phyloP scores from a whole-genome alignment of 2,797 vertebrate species.

The Schizothorax lantsangensis region DNA sequence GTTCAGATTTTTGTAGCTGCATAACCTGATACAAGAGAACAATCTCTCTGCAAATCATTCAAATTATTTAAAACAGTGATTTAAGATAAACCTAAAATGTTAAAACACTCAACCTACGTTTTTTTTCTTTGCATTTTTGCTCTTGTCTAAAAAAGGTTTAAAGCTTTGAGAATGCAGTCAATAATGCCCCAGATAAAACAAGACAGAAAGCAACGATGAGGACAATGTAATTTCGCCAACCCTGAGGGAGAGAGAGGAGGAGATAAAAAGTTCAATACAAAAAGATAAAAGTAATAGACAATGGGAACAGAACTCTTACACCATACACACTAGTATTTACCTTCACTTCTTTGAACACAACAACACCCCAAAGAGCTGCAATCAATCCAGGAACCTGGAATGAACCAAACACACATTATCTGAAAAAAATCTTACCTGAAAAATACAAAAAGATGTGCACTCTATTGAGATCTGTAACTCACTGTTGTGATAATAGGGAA shows the following conservation, averaged over 20 bases:
- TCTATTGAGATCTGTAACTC: constrained; percentile 65
- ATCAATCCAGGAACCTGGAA: constrained; percentile 84
- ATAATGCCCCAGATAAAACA: constrained; percentile 61
- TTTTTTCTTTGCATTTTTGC: neutral
- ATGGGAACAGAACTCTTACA: neutral
- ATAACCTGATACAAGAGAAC: neutral
- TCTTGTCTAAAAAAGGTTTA: constrained; percentile 5
- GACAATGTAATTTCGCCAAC: constrained; percentile 61
- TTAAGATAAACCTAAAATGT: neutral
- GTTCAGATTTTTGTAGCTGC: neutral
- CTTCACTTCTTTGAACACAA: constrained; percentile 77
- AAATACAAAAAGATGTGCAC: neutral
- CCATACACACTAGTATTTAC: constrained; percentile 40
- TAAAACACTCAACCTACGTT: neutral
- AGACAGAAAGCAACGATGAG: constrained; percentile 62
- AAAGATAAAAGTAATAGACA: neutral
- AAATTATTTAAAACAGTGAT: neutral
- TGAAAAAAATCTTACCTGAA: neutral
- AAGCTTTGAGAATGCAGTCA: constrained; percentile 65
- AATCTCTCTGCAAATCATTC: neutral
- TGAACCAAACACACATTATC: constrained; percentile 39
- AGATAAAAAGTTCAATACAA: neutral
- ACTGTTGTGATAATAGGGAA: constrained; percentile 89
- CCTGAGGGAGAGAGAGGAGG: constrained; percentile 49
- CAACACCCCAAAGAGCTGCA: constrained; percentile 84